Conservation (phyloP, 2,888 invertebrate genomes). For the Drosophila helvetica region DNA sequence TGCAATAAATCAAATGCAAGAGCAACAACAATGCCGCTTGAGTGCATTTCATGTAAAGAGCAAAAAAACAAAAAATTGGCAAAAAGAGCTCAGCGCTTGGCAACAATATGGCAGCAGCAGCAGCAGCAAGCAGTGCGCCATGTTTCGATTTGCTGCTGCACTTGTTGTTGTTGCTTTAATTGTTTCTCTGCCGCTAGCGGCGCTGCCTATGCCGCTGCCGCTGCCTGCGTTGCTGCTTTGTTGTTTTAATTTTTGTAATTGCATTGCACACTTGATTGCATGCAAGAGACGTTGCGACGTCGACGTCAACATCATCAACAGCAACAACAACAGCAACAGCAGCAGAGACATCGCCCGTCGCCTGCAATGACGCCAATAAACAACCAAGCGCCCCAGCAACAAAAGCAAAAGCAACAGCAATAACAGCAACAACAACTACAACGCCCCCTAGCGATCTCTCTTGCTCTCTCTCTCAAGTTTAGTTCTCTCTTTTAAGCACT, state of each 20-base stretch:
- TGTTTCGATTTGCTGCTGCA: slow-evolving; percentile 12
- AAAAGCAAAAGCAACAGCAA: slow-evolving; percentile 37
- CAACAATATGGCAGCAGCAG: slow-evolving; percentile 42
- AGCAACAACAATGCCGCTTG: slow-evolving; percentile 38
- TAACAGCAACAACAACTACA: slow-evolving; percentile 25
- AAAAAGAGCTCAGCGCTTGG: slow-evolving; percentile 13
- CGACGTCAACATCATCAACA: slow-evolving; percentile 26
- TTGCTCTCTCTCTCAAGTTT: slow-evolving; percentile 1
- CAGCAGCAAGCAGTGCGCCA: background rate
- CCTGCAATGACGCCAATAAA: slow-evolving; percentile 73
- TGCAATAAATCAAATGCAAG: slow-evolving; percentile 50
- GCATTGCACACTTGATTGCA: slow-evolving; percentile 78
- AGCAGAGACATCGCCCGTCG: slow-evolving; percentile 22
- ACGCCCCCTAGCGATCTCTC: slow-evolving; percentile 25
- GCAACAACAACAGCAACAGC: slow-evolving; percentile 25
- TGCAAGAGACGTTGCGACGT: slow-evolving; percentile 33
- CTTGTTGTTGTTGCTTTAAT: slow-evolving; percentile 41
- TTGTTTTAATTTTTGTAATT: slow-evolving; percentile 70
- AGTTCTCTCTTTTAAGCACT: background rate
- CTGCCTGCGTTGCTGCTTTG: slow-evolving; percentile 28
- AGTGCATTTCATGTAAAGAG: slow-evolving; percentile 22
- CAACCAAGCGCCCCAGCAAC: slow-evolving; percentile 37
- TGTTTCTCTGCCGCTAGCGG: slow-evolving; percentile 24
- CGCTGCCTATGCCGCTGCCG: slow-evolving; percentile 10
- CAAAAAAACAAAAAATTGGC: slow-evolving; percentile 7